Evolutionary conservation across 1,140 invertebrate genomes (phyloP).

Genomic region (Hyposmocoma kahamanoa): DNA sequence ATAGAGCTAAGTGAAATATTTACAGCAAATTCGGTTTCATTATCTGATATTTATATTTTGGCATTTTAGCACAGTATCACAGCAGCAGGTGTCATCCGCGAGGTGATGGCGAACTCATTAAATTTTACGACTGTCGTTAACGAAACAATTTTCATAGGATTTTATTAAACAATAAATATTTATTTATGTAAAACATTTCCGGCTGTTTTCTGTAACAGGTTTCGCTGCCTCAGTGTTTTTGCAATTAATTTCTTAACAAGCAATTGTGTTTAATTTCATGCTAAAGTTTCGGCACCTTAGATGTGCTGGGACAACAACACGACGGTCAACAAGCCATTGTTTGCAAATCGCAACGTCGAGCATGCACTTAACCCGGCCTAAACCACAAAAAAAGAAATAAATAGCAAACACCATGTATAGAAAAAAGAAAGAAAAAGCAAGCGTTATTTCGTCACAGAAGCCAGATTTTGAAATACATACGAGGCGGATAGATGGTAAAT

Average conservation of each 20-base stretch:
- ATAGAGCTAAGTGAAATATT: not conserved
- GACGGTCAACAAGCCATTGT: slow-evolving; percentile 57
- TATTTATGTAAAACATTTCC: too few species aligned
- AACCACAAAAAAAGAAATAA: slow-evolving; percentile 20
- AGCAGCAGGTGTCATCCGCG: not conserved
- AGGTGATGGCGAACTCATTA: not conserved
- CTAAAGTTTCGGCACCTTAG: slow-evolving; percentile 39
- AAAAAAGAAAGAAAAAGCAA: slow-evolving; percentile 13
- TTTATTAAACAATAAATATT: not conserved
- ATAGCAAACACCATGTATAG: slow-evolving; percentile 9
- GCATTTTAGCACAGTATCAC: not conserved
- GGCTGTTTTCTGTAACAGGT: too few species aligned
- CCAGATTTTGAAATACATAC: slow-evolving; percentile 14
- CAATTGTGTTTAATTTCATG: slow-evolving; percentile 43
- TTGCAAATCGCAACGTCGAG: slow-evolving; percentile 53
- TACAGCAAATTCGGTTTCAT: not conserved
- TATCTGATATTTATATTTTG: not conserved
- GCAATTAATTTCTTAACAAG: not conserved
- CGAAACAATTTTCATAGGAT: not conserved
- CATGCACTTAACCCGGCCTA: slow-evolving; percentile 25
- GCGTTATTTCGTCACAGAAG: slow-evolving; percentile 8
- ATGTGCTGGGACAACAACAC: slow-evolving; percentile 43
- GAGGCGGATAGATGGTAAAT: slow-evolving; percentile 26
- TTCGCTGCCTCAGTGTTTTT: too few species aligned
- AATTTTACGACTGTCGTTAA: not conserved